phyloP scores from a whole-genome alignment of 2,888 invertebrate species.

The Xestia sexstrigata region DNA sequence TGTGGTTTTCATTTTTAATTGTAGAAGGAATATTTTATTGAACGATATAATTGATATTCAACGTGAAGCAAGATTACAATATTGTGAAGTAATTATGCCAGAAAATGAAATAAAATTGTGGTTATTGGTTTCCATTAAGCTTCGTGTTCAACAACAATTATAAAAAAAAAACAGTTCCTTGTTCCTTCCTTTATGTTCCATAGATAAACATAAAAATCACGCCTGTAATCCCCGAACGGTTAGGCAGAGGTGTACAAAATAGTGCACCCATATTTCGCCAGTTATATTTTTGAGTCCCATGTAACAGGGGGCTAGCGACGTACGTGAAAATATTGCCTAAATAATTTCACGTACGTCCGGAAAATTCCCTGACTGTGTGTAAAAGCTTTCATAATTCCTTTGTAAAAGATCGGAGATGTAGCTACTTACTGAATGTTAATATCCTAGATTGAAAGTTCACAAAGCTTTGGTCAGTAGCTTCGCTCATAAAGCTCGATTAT shows the following conservation, averaged over 20 bases:
- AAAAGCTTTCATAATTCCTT: not conserved
- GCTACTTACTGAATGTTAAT: not conserved
- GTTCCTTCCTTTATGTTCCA: no score
- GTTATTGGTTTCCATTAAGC: not conserved
- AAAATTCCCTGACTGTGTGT: not conserved
- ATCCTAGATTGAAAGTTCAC: constrained; percentile 32
- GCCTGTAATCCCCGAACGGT: not conserved
- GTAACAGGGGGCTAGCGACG: no score
- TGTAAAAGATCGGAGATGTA: constrained; percentile 1
- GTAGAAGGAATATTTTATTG: not conserved
- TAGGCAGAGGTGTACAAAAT: not conserved
- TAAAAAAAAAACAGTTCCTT: not conserved
- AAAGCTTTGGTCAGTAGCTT: not conserved
- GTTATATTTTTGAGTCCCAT: no score
- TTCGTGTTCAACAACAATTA: not conserved
- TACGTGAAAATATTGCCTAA: not conserved
- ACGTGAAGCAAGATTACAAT: no score
- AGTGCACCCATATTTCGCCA: no score
- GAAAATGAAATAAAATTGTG: not conserved
- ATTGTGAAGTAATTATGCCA: not conserved
- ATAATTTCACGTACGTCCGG: not conserved
- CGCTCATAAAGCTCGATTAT: constrained; percentile 1
- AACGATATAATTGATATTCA: constrained; percentile 12
- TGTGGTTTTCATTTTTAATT: not conserved
- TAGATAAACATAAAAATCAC: not conserved